Evolutionary conservation across 2,888 invertebrate genomes (phyloP).

Genomic region (Drosophila flavopinicola): DNA sequence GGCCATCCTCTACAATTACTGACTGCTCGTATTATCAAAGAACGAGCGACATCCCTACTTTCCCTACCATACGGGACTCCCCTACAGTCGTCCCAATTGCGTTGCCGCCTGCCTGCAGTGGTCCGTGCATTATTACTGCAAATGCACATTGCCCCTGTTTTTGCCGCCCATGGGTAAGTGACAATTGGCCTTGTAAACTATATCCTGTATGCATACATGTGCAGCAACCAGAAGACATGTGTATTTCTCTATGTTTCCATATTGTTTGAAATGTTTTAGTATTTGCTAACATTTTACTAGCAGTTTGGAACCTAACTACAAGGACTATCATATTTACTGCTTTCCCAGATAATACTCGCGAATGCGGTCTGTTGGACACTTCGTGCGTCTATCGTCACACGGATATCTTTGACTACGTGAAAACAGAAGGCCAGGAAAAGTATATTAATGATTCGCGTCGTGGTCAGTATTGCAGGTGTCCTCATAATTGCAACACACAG

Average conservation of each 20-base stretch:
- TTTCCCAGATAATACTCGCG: conserved; percentile 40
- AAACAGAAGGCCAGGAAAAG: conserved; percentile 53
- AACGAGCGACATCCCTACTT: conserved; percentile 56
- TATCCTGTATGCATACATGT: too few relatives aligned
- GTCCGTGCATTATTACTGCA: conserved; percentile 67
- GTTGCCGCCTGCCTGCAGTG: conserved; percentile 72
- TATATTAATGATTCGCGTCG: conserved; percentile 65
- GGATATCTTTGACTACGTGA: conserved; percentile 69
- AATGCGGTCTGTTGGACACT: conserved; percentile 74
- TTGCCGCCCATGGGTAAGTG: conserved; percentile 62
- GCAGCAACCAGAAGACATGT: too few relatives aligned
- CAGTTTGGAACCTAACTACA: too few relatives aligned
- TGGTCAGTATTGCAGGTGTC: conserved; percentile 76
- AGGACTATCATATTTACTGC: too few relatives aligned
- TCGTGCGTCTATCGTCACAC: conserved; percentile 68
- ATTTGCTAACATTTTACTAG: too few relatives aligned
- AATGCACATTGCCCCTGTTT: conserved; percentile 75
- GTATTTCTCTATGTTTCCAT: too few relatives aligned
- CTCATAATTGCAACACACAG: conserved; percentile 71
- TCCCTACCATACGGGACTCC: conserved; percentile 37
- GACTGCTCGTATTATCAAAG: conserved; percentile 27
- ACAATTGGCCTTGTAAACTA: too few relatives aligned
- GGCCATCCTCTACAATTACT: rapidly evolving
- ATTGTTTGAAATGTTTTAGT: too few relatives aligned
- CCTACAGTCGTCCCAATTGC: conserved; percentile 78